Evolutionary conservation across 2,888 invertebrate genomes (phyloP), one percentile per base, ranked within the genome.

Genomic region (Drosophila villosipedis): DNA sequence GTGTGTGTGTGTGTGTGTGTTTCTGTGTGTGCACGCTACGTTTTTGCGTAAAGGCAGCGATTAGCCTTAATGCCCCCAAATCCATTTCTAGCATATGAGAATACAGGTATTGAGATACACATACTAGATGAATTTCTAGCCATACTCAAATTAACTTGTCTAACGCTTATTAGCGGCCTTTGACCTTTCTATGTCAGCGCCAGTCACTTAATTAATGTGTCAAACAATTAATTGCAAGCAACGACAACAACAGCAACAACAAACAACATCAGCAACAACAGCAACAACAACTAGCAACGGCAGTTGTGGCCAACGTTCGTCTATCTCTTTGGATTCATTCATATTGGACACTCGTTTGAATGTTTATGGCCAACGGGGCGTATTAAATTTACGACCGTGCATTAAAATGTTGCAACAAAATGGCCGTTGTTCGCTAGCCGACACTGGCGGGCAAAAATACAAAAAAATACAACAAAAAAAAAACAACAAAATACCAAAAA

Each of bases 341-440:
- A 88, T 85, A 86, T 87, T 87, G 87, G 73, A 76, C 79, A 78
- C 67, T 79, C 68, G 78, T 58, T 64, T 55, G 79, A 50, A 73
- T 85, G 87, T 85, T 87, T 86, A 87, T 87, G 85, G 85, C 80
- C 85, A 87, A 87, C 85, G 73, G 82, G 87, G 87, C 85, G 85
- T 86, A 86, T 86, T 86, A 87, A 85, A 83, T 86, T 86, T 86
- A 86, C 85, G 87, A 77, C 85, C 88, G 80, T 83, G 78, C 84
- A 90, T 90, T 90, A 88, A 87, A 90, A 90, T 84, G 90, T 89
- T 89, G 89, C 90, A 89, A 83, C 80, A 90, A 89, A 89, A 86
- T 86, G 85, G 85, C 85, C 76, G 85, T 64, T 49, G 53, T 63
- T 39, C 66, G 53, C 59, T 41, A 50, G 53, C 52, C 53, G 60